Conservation (phyloP, 2,797 vertebrate genomes). For the Gallinago solitaria region DNA sequence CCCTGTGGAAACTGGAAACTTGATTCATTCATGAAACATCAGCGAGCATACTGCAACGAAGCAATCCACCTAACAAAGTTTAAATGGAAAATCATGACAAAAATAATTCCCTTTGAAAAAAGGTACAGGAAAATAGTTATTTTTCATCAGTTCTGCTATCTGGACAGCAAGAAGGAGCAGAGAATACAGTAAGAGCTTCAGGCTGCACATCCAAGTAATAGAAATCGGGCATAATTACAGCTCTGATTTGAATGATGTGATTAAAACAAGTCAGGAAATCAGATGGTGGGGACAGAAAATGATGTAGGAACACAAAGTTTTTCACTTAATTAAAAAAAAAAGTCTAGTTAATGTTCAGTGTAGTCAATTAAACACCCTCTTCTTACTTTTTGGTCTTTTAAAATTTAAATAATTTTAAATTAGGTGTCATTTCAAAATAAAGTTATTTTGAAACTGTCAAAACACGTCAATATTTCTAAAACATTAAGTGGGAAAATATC, state of each 20-base stretch:
- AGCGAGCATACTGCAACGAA: neutral
- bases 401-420: neutral
- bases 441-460: neutral
- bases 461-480: slow-evolving; percentile 6
- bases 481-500: neutral
- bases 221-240: neutral
- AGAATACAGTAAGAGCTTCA: neutral
- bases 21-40: neutral
- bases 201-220: neutral
- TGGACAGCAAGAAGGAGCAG: neutral
- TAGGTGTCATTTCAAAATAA: neutral
- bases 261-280: slow-evolving; percentile 21
- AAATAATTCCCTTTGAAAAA: neutral
- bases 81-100: neutral
- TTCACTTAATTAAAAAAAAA: slow-evolving; percentile 13
- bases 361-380: neutral
- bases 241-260: slow-evolving; percentile 9
- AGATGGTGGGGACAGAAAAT: neutral
- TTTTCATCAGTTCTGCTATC: neutral
- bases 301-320: neutral
- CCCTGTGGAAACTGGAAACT: neutral
- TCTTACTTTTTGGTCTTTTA: neutral
- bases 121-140: neutral
- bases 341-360: neutral
- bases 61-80: neutral